phyloP scores from a whole-genome alignment of 2,797 vertebrate species.

The Fundulus diaphanus region DNA sequence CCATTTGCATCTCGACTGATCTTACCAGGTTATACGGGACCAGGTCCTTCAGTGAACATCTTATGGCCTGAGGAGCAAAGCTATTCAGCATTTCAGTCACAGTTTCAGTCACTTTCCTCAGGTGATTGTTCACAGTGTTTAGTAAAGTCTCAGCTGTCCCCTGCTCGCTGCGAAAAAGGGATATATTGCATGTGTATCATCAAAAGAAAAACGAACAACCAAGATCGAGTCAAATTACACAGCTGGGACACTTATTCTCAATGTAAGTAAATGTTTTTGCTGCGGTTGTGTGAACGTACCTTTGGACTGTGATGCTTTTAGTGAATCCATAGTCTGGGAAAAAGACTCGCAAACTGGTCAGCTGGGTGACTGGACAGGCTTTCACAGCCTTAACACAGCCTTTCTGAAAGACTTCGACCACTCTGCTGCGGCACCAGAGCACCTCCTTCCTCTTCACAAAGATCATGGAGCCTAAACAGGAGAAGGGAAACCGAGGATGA shows the following conservation, averaged over 20 bases:
- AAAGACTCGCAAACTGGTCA: conserved; percentile 64
- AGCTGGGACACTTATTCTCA: not conserved
- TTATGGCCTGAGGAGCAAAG: conserved; percentile 72
- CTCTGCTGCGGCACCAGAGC: conserved; percentile 67
- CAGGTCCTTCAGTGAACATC: conserved; percentile 81
- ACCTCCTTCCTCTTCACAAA: conserved; percentile 62
- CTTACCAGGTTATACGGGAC: conserved; percentile 77
- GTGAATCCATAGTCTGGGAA: conserved; percentile 70
- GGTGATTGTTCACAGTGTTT: conserved; percentile 53
- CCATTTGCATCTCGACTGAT: not conserved
- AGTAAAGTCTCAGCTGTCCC: conserved; percentile 27
- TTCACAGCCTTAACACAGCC: conserved; percentile 46
- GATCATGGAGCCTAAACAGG: conserved; percentile 60
- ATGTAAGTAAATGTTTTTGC: not conserved
- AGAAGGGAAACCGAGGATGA: not conserved
- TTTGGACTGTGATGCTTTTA: conserved; percentile 49
- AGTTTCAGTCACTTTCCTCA: conserved; percentile 58
- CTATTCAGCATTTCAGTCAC: conserved; percentile 37
- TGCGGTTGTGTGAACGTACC: conserved; percentile 36
- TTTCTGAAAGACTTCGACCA: conserved; percentile 60
- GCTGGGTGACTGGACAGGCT: conserved; percentile 54
- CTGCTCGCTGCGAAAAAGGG: conserved; percentile 32
- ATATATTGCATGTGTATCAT: not conserved
- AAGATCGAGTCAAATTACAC: not conserved
- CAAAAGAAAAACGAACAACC: not conserved